Base-by-base conservation (phyloP, 2,888 invertebrate species). In the Torymus aiolomorphi region DNA sequence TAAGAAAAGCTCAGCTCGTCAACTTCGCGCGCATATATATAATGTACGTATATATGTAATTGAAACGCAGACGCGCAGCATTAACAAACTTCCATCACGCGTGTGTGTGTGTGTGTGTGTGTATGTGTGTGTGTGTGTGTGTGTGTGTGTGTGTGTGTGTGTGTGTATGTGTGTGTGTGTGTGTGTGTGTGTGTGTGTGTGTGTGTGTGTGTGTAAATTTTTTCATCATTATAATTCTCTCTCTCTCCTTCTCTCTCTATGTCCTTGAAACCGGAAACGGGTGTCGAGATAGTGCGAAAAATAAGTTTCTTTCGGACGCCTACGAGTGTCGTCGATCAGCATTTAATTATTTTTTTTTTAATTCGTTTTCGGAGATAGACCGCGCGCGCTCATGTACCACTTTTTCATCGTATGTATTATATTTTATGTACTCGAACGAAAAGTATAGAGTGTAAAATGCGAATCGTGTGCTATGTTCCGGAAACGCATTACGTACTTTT, bases 231-330 rank as follows among this genome's bases (percentile, higher is more conserved):
- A 31, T 31, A 31, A 5, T 8, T 42, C 42, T 42, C 42, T 42
- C 42, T 42, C 42, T 42, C 42, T 42, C 42, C 8, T 8, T 24
- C 74, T 71, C 69, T 80, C 82, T 81, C 82, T 76, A 85, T 77
- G 83, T 84, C 86, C 87, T 85, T 85, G 84, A 87, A 88, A 88
- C 86, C 88, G 88, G 86, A 88, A 88, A 87, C 86, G 86, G 87
- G 67, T 82, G 42, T 42, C 42, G 42, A 42, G 42, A 42, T 42
- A 42, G 42, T 42, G 42, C 42, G 65, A 77, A 77, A 83, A 76
- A 31, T 83, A 80, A 83, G 24, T 77, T 70, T 51, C 52, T 75
- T 57, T 59, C 75, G 52, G 54, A 70, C 65, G 65, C 56, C 31
- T 74, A 57, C 10, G 57, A 42, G 54, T 65, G 2, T 70, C 24